Evolutionary conservation across 2,797 vertebrate species (phyloP), one percentile per base, ranked within the genome.

Genomic region (Macroramphosus scolopax): DNA sequence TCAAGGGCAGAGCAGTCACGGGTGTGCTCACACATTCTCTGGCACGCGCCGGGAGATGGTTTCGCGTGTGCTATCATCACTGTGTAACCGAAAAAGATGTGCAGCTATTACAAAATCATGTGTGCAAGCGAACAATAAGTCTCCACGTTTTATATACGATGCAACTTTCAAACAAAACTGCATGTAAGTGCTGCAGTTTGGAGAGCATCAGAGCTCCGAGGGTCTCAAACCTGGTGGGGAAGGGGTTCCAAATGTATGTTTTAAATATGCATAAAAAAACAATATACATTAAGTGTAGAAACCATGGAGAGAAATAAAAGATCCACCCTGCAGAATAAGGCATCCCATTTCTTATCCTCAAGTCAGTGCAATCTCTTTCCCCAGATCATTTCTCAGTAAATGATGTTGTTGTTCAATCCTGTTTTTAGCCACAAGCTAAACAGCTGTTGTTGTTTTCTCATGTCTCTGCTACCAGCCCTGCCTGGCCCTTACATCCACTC

Each of bases 391-490:
- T 88, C 82, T 80, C 69, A 65, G 82, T 78, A 87, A 88, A 87
- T 72, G 70, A 73, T 85, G 84, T 85, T 89, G 82, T 88, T 89
- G 70, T 86, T 85, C 77, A 51, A 63, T 71, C 66, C 75, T 75
- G 78, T 75, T 89, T 89, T 80, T 89, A 79, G 88, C 90, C 89
- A 88, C 68, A 39, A 89, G 90, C 86, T 57, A 89, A 87, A 82
- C 89, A 92, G 88, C 87, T 91, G 90, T 88, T 91, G 88, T 90
- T 91, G 88, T 91, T 89, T 87, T 86, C 84, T 82, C 75, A 74
- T 51, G 54, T 77, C 41, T 76, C 75, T 79, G 71, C 56, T 39
- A 74, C 82, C 74, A 76, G 78, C 80, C 70, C 77, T 82, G 66
- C 75, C 57, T 81, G 80, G 77, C 84, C 84, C 75, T 32, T 52